Conservation (phyloP, 2,113 vertebrate species). For the Platysteira castanea region DNA sequence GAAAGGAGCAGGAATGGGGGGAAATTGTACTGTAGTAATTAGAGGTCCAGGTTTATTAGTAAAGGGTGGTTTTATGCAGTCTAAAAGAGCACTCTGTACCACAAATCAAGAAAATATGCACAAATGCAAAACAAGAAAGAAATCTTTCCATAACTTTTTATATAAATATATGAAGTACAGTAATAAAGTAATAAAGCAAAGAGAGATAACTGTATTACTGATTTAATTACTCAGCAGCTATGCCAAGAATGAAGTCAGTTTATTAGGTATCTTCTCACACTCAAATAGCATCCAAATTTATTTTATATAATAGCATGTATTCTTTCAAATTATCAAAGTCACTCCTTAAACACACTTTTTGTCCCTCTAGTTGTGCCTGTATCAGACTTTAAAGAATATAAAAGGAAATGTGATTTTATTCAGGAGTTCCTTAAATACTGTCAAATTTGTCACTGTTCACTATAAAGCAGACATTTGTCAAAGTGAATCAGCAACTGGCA, state of each 20-base stretch:
- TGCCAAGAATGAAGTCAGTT: background rate
- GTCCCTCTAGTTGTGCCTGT: background rate
- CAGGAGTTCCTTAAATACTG: background rate
- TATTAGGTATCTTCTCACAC: background rate
- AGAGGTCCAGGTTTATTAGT: background rate
- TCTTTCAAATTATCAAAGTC: background rate
- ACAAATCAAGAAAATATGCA: background rate
- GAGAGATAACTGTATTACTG: background rate
- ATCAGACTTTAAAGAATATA: background rate
- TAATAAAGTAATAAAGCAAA: background rate
- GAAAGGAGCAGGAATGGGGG: background rate
- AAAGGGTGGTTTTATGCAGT: background rate
- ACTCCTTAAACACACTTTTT: background rate
- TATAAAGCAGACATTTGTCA: background rate
- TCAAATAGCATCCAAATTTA: background rate
- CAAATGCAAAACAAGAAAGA: background rate
- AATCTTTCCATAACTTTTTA: background rate
- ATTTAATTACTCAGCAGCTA: background rate
- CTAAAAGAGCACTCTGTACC: background rate
- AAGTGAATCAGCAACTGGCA: conserved; percentile 26
- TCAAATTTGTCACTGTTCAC: background rate
- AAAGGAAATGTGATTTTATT: background rate
- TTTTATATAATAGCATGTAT: background rate
- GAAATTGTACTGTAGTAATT: background rate
- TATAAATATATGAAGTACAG: background rate